These are phyloP conservation scores for Helarctos malayanus DNA, from an alignment of 2,797 vertebrate genomes.

Conservation along the genomic window DNA sequence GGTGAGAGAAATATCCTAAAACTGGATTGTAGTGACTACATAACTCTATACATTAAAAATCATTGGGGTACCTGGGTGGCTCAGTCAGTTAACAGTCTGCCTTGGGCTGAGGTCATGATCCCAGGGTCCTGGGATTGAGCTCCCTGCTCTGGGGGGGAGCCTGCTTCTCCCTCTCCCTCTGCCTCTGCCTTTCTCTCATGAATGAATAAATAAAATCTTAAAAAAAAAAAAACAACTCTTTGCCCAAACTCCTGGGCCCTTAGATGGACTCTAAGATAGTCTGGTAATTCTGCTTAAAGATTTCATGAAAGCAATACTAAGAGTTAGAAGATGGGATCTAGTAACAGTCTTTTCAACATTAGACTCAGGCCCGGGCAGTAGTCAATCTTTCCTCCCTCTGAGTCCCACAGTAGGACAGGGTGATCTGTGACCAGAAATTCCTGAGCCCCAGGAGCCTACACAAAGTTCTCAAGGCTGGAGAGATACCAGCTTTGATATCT, in stretches of 20 bases:
- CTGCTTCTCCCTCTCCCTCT: too few species aligned
- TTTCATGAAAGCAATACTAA: neutral
- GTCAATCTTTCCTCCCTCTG: neutral
- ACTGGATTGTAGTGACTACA: neutral
- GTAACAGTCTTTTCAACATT: neutral
- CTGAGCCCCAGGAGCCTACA: neutral
- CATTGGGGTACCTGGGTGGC: neutral
- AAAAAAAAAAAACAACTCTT: neutral
- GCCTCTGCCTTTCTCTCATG: too few species aligned
- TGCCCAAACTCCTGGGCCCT: neutral
- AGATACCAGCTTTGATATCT: neutral
- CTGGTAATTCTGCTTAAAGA: neutral
- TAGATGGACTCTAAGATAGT: neutral
- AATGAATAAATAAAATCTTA: too few species aligned
- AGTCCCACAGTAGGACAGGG: neutral
- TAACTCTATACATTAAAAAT: neutral
- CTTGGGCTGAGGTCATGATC: too few species aligned
- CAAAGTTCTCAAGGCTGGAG: neutral
- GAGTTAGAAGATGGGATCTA: neutral
- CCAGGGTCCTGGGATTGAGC: neutral
- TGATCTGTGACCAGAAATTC: neutral
- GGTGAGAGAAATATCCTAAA: neutral
- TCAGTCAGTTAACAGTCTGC: neutral
- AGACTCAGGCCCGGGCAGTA: neutral
- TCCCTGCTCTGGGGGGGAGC: neutral